Base-by-base conservation (phyloP, 1,140 invertebrate species). In the Pentalonia nigronervosa region DNA sequence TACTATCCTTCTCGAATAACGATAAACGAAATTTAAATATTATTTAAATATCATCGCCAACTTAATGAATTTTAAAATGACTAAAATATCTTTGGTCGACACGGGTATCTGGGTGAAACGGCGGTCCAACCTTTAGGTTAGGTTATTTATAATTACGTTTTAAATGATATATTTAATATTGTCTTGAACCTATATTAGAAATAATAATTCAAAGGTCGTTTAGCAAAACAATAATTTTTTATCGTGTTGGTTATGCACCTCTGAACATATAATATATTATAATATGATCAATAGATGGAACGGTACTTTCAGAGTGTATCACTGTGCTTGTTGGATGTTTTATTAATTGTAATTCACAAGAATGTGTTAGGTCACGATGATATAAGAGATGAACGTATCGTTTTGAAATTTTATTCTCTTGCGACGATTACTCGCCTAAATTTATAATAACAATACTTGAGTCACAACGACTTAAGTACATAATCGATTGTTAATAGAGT, bases 401-500 rank as follows among this genome's bases (percentile, higher is more conserved):
- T 84, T 84, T 84, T 8, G 83, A 84, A 30, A 76, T 76, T 34
- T 76, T 41, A 25, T 36, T 41, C 45, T 11, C 41, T 41, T 41
- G 11, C 21, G 23, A 45, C 41, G 23, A 84, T 84, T 45, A 45
- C 41, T 14, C 36, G 8, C 36, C 7, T 20, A 9, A 84, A 25
- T 23, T 41, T 41, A 25, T 25, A 84, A 25, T 84, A 84, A 41
- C 83, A 84, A 20, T 23, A 84, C 50, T 48, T 47, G 86, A 47
- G 86, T 87, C 86, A 47, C 14, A 30, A 87, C 30, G 47, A 50
- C 8, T 36, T 3, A 84, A 84, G 81, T 25, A 45, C 21, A 45
- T 84, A 84, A 84, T 84, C 83, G 23, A 45, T 84, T 41, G 36
- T 41, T 84, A 36, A 84, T 84, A 84, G 36, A 84, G 83, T 84